These are phyloP conservation scores for Corvus cornix DNA, from an alignment of 2,113 vertebrate species.

Conservation along the genomic window DNA sequence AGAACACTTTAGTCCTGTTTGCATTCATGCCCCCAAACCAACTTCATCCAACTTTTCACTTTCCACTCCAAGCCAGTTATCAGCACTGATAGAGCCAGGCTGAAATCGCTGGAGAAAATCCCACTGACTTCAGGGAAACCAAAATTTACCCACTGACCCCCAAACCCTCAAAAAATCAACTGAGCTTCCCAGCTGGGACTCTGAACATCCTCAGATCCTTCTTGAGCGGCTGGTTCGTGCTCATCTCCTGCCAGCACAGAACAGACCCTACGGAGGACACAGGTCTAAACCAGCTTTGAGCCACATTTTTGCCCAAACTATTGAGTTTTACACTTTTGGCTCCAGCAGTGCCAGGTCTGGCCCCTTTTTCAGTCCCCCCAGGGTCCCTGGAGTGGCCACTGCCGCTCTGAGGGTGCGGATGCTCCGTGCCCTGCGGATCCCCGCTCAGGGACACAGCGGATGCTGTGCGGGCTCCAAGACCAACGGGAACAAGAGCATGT, in stretches of 20 bases:
- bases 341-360: background rate
- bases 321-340: background rate
- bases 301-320: background rate
- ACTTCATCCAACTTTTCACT: background rate
- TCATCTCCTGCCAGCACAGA: background rate
- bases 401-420: background rate
- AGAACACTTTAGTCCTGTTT: background rate
- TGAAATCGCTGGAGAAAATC: background rate
- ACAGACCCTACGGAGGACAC: background rate
- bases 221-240: fast-evolving
- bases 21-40: background rate
- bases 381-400: fast-evolving
- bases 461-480: background rate
- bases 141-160: background rate
- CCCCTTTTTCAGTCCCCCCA: background rate
- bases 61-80: background rate
- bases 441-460: background rate
- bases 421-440: background rate
- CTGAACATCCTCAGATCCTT: background rate
- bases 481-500: background rate
- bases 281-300: background rate
- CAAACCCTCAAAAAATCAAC: background rate
- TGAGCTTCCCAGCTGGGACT: background rate
- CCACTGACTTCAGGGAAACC: background rate
- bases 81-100: background rate